Percentiles rank a stretch among this genome's conserved stretches.
These are phyloP conservation scores for Euplexia lucipara DNA, from an alignment of 2,888 invertebrate species.

Conservation along the genomic window DNA sequence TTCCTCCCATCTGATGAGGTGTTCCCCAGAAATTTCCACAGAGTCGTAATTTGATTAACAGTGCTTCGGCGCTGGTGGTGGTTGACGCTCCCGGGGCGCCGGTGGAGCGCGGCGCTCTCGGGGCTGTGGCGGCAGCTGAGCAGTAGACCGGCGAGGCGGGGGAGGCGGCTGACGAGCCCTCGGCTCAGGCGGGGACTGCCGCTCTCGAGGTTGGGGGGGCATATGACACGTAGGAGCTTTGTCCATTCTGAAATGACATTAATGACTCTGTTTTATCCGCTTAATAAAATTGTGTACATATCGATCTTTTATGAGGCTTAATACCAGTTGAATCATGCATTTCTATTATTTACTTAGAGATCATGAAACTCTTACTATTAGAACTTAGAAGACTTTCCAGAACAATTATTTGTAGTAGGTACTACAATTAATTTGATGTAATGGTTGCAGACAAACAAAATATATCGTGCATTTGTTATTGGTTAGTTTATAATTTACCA, in stretches of 20 bases:
- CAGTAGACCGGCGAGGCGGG: constrained; percentile 70
- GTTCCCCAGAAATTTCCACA: neutral
- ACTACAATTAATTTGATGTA: too few species aligned
- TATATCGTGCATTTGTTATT: too few species aligned
- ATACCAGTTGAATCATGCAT: too few species aligned
- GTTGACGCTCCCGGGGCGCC: constrained; percentile 66
- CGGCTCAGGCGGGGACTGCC: constrained; percentile 77
- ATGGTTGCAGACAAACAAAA: too few species aligned
- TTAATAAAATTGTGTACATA: too few species aligned
- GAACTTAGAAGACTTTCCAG: too few species aligned
- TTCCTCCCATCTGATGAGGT: neutral
- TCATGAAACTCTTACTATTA: too few species aligned
- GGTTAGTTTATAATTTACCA: too few species aligned
- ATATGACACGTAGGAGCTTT: constrained; percentile 15
- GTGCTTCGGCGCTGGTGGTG: constrained; percentile 60
- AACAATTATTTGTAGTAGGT: too few species aligned
- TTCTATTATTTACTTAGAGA: too few species aligned
- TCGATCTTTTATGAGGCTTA: too few species aligned
- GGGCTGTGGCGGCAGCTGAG: constrained; percentile 69
- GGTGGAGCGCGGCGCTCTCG: constrained; percentile 74
- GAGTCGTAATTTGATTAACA: neutral
- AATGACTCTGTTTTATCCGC: neutral
- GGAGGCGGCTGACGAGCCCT: constrained; percentile 76
- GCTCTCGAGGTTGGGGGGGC: constrained; percentile 68
- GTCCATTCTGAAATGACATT: constrained; percentile 52